Conservation (phyloP, 2,797 vertebrate species). For the Coracias cyanogaster region DNA sequence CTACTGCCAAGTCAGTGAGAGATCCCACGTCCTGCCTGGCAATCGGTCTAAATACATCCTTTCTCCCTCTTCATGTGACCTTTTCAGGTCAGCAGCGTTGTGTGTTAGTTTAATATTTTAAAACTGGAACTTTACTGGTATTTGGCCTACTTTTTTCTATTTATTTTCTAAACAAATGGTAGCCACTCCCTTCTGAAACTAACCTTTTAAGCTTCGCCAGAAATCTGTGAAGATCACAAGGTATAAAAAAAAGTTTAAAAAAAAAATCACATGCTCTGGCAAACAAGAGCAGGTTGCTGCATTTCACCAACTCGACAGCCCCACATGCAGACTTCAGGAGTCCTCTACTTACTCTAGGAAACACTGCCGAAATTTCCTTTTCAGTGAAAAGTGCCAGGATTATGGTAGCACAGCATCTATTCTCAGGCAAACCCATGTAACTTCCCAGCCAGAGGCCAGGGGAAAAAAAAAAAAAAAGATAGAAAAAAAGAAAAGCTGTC, state of each 20-base stretch:
- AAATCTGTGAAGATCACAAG: conserved; percentile 49
- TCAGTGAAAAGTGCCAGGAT: conserved; percentile 40
- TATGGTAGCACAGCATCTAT: conserved; percentile 29
- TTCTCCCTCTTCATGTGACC: conserved; percentile 62
- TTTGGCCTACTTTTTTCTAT: conserved; percentile 66
- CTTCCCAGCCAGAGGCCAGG: conserved; percentile 2
- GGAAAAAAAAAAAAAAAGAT: neutral
- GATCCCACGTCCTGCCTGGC: conserved; percentile 67
- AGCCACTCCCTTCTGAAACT: conserved; percentile 33
- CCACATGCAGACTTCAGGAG: neutral
- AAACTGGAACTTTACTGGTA: conserved; percentile 73
- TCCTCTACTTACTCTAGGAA: conserved; percentile 17
- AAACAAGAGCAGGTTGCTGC: conserved; percentile 46
- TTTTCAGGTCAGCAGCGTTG: conserved; percentile 47
- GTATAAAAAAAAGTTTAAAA: neutral
- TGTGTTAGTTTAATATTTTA: conserved; percentile 55
- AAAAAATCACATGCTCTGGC: neutral
- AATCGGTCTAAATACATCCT: conserved; percentile 58
- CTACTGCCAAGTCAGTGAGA: conserved; percentile 66
- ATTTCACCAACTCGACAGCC: neutral
- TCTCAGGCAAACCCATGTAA: conserved; percentile 21
- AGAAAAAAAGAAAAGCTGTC: neutral
- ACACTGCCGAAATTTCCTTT: neutral
- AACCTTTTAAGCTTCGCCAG: conserved; percentile 57
- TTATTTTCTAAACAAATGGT: conserved; percentile 72